Percentiles rank a stretch among this genome's conserved stretches.
phyloP scores from a whole-genome alignment of 2,113 vertebrate genomes.

The Elachura formosa region DNA sequence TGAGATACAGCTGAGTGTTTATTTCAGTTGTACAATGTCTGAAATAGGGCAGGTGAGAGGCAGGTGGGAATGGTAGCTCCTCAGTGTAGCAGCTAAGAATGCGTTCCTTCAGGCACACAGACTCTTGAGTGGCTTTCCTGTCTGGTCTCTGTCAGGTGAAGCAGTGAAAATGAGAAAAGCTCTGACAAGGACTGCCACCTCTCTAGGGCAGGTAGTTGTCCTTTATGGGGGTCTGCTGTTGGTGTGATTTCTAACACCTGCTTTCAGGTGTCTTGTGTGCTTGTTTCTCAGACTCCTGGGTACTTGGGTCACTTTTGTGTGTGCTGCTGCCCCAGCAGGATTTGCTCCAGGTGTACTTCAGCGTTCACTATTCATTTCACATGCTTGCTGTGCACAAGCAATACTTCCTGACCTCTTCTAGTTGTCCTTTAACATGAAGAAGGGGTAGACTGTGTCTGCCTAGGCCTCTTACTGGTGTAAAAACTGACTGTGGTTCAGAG shows the following conservation, averaged over 20 bases:
- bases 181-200: background rate
- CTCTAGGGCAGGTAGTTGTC: background rate
- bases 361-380: background rate
- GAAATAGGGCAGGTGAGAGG: background rate
- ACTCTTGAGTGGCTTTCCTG: background rate
- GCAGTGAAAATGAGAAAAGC: background rate
- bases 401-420: background rate
- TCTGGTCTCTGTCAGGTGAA: background rate
- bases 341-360: background rate
- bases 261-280: background rate
- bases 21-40: background rate
- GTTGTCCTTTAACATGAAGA: background rate
- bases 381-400: accelerated
- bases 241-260: background rate
- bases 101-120: background rate
- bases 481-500: background rate
- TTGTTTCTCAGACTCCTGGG: background rate
- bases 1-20: background rate
- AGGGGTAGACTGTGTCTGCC: background rate
- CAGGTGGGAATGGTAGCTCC: background rate
- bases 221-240: accelerated
- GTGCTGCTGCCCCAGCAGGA: background rate
- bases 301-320: background rate
- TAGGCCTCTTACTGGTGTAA: background rate
- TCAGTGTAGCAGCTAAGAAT: background rate